These are phyloP conservation scores for Meda fulgida DNA, from an alignment of 2,797 vertebrate genomes.

Conservation along the genomic window DNA sequence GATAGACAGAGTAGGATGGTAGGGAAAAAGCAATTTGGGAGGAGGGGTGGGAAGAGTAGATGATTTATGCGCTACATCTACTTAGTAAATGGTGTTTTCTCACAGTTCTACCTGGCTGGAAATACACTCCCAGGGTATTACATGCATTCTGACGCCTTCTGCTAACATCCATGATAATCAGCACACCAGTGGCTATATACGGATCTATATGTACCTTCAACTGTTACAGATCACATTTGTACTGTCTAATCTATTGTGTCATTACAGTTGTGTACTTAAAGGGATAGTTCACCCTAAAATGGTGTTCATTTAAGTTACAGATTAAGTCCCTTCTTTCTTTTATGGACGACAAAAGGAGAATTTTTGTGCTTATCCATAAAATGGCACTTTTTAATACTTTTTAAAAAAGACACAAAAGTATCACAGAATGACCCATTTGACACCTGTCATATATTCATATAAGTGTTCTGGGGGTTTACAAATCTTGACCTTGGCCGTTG, in stretches of 20 bases:
- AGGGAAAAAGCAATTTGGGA: conserved; percentile 46
- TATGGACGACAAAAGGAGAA: neutral
- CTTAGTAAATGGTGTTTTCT: conserved; percentile 62
- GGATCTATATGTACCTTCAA: neutral
- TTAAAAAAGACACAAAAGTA: no score
- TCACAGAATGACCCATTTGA: no score
- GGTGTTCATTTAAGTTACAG: neutral
- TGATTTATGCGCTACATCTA: conserved; percentile 66
- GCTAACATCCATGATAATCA: neutral
- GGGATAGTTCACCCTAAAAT: neutral
- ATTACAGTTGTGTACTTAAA: neutral
- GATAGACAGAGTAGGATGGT: conserved; percentile 9
- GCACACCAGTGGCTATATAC: neutral
- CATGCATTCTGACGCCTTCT: conserved; percentile 51
- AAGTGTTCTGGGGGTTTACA: no score
- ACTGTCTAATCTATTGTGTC: neutral
- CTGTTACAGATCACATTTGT: conserved; percentile 6
- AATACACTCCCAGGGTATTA: conserved; percentile 63
- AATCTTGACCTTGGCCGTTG: neutral
- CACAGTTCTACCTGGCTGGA: conserved; percentile 59
- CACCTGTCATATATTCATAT: no score
- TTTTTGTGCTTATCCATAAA: no score
- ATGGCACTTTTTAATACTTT: no score
- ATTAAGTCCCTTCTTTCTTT: neutral
- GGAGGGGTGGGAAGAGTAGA: conserved; percentile 26